These are phyloP conservation scores for Oreochromis tanganicae DNA, from an alignment of 2,113 vertebrate genomes.

Conservation along the genomic window DNA sequence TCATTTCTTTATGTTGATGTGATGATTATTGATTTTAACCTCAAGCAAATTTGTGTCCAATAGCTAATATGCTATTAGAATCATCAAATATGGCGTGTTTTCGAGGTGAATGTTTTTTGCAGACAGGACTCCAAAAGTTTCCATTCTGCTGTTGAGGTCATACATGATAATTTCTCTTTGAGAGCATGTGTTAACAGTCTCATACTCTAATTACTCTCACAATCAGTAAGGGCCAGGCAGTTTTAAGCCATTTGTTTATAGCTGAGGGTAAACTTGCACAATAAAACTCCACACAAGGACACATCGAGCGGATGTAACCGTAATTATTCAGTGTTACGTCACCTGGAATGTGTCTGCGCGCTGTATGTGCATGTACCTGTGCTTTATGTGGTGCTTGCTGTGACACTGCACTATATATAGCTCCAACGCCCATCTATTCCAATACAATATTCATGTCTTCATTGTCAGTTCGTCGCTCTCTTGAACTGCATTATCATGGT, in stretches of 20 bases:
- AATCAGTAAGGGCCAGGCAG: not conserved
- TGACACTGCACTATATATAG: not conserved
- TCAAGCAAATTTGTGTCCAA: not conserved
- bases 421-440: not conserved
- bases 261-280: not conserved
- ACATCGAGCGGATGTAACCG: not conserved
- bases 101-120: not conserved
- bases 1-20: not conserved
- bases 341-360: not conserved
- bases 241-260: not conserved
- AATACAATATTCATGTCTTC: constrained; percentile 18
- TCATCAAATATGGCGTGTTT: not conserved
- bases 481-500: not conserved
- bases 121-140: not conserved
- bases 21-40: not conserved
- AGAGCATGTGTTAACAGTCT: not conserved
- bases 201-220: not conserved
- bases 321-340: not conserved
- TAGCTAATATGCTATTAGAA: not conserved
- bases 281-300: not conserved
- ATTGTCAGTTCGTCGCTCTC: not conserved
- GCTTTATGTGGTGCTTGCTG: not conserved
- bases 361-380: not conserved
- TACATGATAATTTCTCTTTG: not conserved
- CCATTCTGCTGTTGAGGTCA: not conserved